These are phyloP conservation scores for Clarias laeviceps DNA, from an alignment of 2,797 vertebrate species.

Conservation along the genomic window DNA sequence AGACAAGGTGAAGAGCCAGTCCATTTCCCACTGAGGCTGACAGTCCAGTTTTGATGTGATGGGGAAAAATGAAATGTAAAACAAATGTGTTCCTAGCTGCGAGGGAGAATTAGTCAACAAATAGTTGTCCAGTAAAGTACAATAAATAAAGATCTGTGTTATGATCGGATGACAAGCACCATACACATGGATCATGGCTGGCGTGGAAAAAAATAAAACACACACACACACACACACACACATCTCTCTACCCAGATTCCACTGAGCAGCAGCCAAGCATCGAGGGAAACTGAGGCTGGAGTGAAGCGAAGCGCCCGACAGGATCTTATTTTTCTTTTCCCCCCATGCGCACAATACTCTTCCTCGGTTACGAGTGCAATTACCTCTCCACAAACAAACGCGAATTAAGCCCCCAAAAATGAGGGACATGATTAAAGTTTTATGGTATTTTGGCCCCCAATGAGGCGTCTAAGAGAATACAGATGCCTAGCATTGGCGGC, in stretches of 20 bases:
- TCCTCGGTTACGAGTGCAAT: slow-evolving; percentile 52
- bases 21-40: not conserved
- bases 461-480: slow-evolving; percentile 65
- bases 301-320: slow-evolving; percentile 5
- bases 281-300: slow-evolving; percentile 24
- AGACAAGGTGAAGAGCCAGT: slow-evolving; percentile 13
- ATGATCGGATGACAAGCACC: slow-evolving; percentile 40
- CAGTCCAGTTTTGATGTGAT: slow-evolving; percentile 7
- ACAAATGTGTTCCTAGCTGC: slow-evolving; percentile 25
- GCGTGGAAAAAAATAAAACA: slow-evolving; percentile 4
- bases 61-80: slow-evolving; percentile 19
- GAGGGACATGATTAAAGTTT: slow-evolving; percentile 62
- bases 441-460: slow-evolving; percentile 67
- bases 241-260: slow-evolving; percentile 26
- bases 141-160: slow-evolving; percentile 42
- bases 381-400: slow-evolving; percentile 69
- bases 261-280: not conserved
- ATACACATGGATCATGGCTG: slow-evolving; percentile 31
- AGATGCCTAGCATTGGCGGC: slow-evolving; percentile 63
- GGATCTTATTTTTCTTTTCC: slow-evolving; percentile 43
- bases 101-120: slow-evolving; percentile 38
- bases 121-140: slow-evolving; percentile 31
- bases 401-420: slow-evolving; percentile 52
- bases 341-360: slow-evolving; percentile 33
- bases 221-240: not conserved